Conservation (phyloP, 2,888 invertebrate genomes). For the Elmis aenea region DNA sequence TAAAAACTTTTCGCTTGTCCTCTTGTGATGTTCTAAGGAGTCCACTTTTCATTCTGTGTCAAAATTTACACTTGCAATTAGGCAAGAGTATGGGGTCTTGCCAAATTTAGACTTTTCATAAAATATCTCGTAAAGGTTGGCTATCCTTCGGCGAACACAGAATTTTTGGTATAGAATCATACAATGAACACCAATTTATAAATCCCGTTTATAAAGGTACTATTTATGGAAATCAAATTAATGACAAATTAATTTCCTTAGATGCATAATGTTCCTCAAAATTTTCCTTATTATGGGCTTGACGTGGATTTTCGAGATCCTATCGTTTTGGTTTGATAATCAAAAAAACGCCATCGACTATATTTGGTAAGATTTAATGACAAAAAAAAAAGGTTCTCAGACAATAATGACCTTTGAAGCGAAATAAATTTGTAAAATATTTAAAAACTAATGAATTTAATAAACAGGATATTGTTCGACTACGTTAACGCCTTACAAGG, state of each 20-base stretch:
- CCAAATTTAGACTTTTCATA: too few relatives aligned
- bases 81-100: too few relatives aligned
- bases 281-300: conserved; percentile 66
- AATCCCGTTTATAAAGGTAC: too few relatives aligned
- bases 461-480: conserved; percentile 53
- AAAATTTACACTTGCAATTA: too few relatives aligned
- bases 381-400: too few relatives aligned
- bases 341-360: conserved; percentile 22
- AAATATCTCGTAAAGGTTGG: too few relatives aligned
- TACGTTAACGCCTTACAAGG: conserved; percentile 58
- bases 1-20: too few relatives aligned
- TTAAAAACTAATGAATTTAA: conserved; percentile 44
- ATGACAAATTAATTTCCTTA: conserved; percentile 35
- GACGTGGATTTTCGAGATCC: conserved; percentile 66
- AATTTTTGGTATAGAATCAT: not conserved
- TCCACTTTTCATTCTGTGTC: too few relatives aligned
- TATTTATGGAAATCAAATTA: not conserved
- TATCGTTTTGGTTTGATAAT: conserved; percentile 39
- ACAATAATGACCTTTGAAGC: not conserved
- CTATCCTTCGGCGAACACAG: not conserved
- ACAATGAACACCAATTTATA: too few relatives aligned
- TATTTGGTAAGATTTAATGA: conserved; percentile 41
- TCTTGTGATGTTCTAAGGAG: too few relatives aligned
- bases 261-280: conserved; percentile 59
- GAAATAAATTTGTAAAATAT: not conserved